These are phyloP conservation scores for Dermolepida albohirtum DNA, from an alignment of 2,888 invertebrate species.

Conservation along the genomic window DNA sequence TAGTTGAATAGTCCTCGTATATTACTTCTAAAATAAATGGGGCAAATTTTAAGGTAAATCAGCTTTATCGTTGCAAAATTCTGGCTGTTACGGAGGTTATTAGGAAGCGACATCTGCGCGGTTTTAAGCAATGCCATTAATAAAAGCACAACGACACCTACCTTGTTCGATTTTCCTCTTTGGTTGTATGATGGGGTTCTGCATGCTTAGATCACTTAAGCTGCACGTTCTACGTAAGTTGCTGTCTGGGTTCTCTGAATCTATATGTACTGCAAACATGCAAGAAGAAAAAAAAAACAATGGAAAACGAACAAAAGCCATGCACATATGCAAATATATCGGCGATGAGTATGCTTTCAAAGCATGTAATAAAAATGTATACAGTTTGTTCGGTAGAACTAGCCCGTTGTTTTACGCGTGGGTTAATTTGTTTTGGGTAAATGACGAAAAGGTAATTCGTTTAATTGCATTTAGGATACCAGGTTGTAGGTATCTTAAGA, in stretches of 20 bases:
- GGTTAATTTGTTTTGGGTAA: too few relatives aligned
- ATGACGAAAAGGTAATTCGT: too few relatives aligned
- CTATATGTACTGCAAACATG: slow-evolving; percentile 59
- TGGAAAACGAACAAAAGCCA: slow-evolving; percentile 42
- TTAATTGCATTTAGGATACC: too few relatives aligned
- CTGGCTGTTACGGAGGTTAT: background rate
- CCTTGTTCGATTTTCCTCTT: slow-evolving; percentile 60
- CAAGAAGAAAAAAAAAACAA: slow-evolving; percentile 40
- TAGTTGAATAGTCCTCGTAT: too few relatives aligned
- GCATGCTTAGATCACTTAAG: slow-evolving; percentile 75
- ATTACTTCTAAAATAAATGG: too few relatives aligned
- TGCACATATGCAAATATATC: slow-evolving; percentile 14
- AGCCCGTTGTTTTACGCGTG: too few relatives aligned
- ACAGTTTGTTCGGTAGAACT: too few relatives aligned
- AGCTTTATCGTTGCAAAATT: too few relatives aligned
- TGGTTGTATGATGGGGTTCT: slow-evolving; percentile 56
- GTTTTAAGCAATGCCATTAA: background rate
- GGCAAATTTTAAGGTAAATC: too few relatives aligned
- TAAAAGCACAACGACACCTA: slow-evolving; percentile 48
- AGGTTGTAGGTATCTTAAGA: too few relatives aligned
- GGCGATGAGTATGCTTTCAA: background rate
- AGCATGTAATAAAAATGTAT: slow-evolving; percentile 9
- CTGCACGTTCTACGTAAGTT: slow-evolving; percentile 85
- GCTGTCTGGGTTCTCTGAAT: slow-evolving; percentile 63
- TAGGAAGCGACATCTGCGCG: background rate